Percentiles rank a stretch among this genome's conserved stretches.
phyloP scores from a whole-genome alignment of 1,140 invertebrate species.

The Rhagoletis pomonella region DNA sequence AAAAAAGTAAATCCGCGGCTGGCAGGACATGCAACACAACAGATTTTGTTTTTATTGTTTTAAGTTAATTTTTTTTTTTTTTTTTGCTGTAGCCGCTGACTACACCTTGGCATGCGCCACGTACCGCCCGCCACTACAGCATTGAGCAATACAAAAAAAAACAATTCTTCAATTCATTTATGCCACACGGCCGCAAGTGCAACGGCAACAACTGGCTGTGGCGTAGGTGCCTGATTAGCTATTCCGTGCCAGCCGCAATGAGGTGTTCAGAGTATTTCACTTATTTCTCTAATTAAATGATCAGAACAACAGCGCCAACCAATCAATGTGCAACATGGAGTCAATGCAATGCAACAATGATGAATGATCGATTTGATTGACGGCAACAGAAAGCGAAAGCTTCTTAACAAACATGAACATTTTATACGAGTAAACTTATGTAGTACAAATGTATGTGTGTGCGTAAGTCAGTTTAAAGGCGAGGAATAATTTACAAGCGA shows the following conservation, averaged over 20 bases:
- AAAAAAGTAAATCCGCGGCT: constrained; percentile 11
- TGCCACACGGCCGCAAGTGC: constrained; percentile 8
- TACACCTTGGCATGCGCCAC: constrained; percentile 52
- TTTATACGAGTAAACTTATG: not conserved
- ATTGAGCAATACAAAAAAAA: not conserved
- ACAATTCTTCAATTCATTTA: constrained; percentile 20
- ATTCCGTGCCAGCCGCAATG: constrained; percentile 35
- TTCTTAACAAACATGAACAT: not conserved
- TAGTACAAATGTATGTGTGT: not conserved
- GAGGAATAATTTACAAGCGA: not conserved
- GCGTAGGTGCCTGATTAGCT: constrained; percentile 53
- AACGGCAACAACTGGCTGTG: not conserved
- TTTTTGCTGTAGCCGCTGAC: not conserved
- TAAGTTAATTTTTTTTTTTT: not conserved
- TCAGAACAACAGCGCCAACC: constrained; percentile 48
- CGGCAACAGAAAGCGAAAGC: constrained; percentile 47
- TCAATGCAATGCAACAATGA: constrained; percentile 45
- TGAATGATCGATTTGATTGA: constrained; percentile 50
- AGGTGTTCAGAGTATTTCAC: constrained; percentile 54
- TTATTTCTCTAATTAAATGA: constrained; percentile 54
- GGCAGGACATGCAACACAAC: constrained; percentile 12
- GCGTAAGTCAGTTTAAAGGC: not conserved
- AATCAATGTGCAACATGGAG: constrained; percentile 50
- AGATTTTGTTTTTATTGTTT: not conserved
- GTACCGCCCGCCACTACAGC: not conserved